phyloP scores from a whole-genome alignment of 2,888 invertebrate genomes.

The Lithosia quadra region DNA sequence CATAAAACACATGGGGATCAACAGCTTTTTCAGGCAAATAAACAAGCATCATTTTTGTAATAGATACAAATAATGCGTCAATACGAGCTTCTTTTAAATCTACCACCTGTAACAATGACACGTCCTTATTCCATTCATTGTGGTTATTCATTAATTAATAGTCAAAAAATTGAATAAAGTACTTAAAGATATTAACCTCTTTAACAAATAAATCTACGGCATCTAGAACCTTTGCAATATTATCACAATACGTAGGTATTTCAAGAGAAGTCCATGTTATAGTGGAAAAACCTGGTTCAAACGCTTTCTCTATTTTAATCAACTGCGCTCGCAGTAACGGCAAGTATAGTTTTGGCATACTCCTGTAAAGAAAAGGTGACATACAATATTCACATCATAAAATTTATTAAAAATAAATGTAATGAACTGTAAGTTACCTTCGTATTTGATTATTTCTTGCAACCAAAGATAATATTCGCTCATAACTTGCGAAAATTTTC shows the following conservation, averaged over 20 bases:
- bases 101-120: conserved; percentile 76
- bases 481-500: conserved; percentile 89
- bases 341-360: conserved; percentile 90
- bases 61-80: conserved; percentile 89
- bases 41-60: conserved; percentile 88
- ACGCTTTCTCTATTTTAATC: conserved; percentile 89
- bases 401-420: not conserved
- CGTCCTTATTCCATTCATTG: not conserved
- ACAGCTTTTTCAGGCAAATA: conserved; percentile 88
- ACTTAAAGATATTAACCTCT: conserved; percentile 72
- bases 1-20: conserved; percentile 87
- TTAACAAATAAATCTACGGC: conserved; percentile 90
- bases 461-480: conserved; percentile 88
- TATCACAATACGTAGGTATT: conserved; percentile 88
- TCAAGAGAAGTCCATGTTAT: conserved; percentile 94
- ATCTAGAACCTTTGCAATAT: conserved; percentile 85
- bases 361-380: conserved; percentile 55
- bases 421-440: conserved; percentile 54
- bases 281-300: conserved; percentile 91
- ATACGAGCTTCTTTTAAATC: conserved; percentile 93
- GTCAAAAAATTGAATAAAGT: not conserved
- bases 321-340: conserved; percentile 90
- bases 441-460: conserved; percentile 88
- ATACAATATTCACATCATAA: not conserved
- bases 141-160: no score